Base-by-base conservation (phyloP, 2,888 invertebrate species). In the Idaea straminata region DNA sequence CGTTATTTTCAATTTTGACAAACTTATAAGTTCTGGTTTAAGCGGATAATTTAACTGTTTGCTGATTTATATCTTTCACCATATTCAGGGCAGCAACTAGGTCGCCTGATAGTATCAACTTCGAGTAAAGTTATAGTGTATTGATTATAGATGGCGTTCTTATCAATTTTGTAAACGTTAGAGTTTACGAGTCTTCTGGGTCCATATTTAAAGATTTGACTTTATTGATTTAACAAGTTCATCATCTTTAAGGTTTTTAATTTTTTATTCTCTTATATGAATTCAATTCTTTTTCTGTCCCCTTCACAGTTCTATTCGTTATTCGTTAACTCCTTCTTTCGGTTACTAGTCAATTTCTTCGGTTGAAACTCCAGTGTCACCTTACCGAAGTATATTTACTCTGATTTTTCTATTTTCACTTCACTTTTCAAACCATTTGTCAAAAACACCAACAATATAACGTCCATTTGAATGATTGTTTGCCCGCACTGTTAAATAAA, bases 381-480 rank as follows among this genome's bases (percentile, higher is more conserved):
- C 15, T 15, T n/a, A 58, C 5, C 15, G 7, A 58, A 58, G 15
- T 15, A 58, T 13, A n/a, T 15, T 58, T 58, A 13, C 47, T 15
- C 15, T 58, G 58, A 58, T 0, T 15, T 35, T 59, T 62, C 57
- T 62, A n/a, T 62, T 25, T 38, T 59, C 63, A 63, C 61, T 35
- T 71, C 72, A 72, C 74, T 0, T 5, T 25, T 59, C 0, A 57
- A 38, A 61, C 61, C 3, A 15, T 65, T 65, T 81, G 84, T 86
- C 86, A 86, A 75, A 85, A 84, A 76, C 76, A 75, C 63, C 78
- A 78, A 68, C 77, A 76, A 72, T 81, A 82, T 64, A 83, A 78
- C 69, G 83, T 87, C 84, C 84, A 84, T 68, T 81, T 75, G 64
- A 83, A 81, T 0, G 79, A 77, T 67, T 82, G 79, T 69, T 80